These are phyloP conservation scores for Glaucopsyche alexis DNA, from an alignment of 2,888 invertebrate species.

Conservation along the genomic window DNA sequence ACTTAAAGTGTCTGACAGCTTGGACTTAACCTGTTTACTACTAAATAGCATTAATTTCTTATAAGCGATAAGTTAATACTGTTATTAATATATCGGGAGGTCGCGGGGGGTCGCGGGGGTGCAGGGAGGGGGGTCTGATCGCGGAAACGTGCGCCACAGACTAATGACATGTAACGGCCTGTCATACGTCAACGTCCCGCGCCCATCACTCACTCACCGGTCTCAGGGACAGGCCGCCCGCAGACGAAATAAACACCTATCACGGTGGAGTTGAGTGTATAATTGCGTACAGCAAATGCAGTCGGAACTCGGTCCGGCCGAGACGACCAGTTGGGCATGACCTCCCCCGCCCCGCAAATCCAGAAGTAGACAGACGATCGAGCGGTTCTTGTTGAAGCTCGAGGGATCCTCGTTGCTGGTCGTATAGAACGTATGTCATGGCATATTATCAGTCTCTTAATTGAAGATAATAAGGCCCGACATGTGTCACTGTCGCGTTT, in stretches of 20 bases:
- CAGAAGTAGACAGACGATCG: conserved; percentile 30
- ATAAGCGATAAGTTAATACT: conserved; percentile 19
- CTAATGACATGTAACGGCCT: conserved; percentile 70
- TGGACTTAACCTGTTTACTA: background rate
- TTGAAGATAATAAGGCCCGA: conserved; percentile 78
- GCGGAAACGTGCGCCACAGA: conserved; percentile 60
- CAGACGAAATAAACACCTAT: conserved; percentile 39
- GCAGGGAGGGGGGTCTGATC: conserved; percentile 50
- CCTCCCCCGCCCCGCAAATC: conserved; percentile 41
- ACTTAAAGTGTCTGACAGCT: background rate
- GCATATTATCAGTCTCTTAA: conserved; percentile 76
- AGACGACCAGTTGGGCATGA: conserved; percentile 50
- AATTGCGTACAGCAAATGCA: conserved; percentile 40
- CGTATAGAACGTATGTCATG: conserved; percentile 67
- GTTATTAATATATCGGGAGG: conserved; percentile 13
- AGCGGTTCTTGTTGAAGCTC: conserved; percentile 29
- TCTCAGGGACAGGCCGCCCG: conserved; percentile 42
- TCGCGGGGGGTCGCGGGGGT: background rate
- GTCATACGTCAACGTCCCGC: conserved; percentile 62
- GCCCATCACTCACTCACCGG: conserved; percentile 63
- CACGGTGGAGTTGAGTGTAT: conserved; percentile 44
- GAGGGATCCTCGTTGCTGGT: conserved; percentile 49
- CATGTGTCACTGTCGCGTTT: conserved; percentile 78
- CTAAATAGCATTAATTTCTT: conserved; percentile 7
- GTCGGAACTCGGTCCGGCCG: conserved; percentile 48